A percentile compares a stretch with the other conserved stretches of the same genome.
phyloP scores from a whole-genome alignment of 2,113 vertebrate genomes.

The Xiphorhynchus elegans region DNA sequence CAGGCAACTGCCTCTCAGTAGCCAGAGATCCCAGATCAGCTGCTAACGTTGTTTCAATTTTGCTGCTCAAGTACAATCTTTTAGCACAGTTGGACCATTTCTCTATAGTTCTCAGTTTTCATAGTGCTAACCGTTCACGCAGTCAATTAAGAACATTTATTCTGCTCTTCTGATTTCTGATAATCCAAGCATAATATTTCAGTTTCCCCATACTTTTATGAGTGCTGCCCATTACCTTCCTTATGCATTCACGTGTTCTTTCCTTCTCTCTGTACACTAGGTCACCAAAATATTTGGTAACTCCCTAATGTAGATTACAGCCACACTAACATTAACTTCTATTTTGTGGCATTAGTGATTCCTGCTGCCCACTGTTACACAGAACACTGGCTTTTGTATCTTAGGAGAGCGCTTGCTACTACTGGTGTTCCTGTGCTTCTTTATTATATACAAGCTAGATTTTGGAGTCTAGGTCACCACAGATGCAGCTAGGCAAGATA shows the following conservation, averaged over 20 bases:
- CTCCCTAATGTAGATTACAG: not conserved
- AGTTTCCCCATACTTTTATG: not conserved
- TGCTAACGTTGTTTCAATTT: not conserved
- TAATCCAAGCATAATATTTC: not conserved
- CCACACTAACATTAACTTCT: not conserved
- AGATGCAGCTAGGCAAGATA: not conserved
- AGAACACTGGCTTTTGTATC: not conserved
- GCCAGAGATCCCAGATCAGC: not conserved
- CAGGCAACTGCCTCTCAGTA: not conserved
- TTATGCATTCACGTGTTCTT: accelerated
- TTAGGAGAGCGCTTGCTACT: not conserved
- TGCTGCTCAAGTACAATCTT: not conserved
- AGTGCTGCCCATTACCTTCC: not conserved
- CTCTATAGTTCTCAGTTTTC: not conserved
- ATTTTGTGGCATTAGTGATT: not conserved
- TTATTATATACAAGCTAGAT: not conserved
- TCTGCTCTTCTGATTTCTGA: not conserved
- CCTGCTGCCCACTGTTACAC: not conserved
- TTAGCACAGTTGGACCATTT: not conserved
- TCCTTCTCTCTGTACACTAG: not conserved
- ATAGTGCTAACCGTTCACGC: not conserved
- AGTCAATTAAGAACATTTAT: not conserved
- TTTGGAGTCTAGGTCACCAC: not conserved
- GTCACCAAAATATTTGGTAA: not conserved
- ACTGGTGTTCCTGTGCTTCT: not conserved